Evolutionary conservation across 1,140 invertebrate species (phyloP).

Genomic region (Harlomillsia oculata): DNA sequence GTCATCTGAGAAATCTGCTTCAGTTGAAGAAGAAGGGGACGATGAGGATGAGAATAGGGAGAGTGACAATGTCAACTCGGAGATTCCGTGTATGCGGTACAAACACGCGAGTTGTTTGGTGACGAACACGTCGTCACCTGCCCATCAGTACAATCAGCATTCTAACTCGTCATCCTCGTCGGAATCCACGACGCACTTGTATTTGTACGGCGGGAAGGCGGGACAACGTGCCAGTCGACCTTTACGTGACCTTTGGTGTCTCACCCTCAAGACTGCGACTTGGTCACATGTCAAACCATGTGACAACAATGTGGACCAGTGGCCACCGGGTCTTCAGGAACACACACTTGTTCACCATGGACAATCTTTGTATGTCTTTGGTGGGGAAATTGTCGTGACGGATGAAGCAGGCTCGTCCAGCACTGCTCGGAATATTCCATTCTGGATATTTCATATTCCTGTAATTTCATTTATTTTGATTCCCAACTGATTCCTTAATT

Average conservation of each 20-base stretch:
- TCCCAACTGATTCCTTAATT: not conserved
- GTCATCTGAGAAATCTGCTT: too few relatives aligned
- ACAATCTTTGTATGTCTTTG: constrained; percentile 71
- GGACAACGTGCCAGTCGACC: constrained; percentile 29
- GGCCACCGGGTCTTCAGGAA: constrained; percentile 43
- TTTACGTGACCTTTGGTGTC: constrained; percentile 47
- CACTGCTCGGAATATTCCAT: constrained; percentile 42
- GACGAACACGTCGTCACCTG: not conserved
- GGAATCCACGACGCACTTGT: not conserved
- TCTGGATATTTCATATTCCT: constrained; percentile 77
- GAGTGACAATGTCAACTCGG: not conserved
- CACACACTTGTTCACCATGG: constrained; percentile 70
- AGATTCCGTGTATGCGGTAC: too few relatives aligned
- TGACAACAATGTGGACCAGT: constrained; percentile 18
- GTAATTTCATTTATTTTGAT: constrained; percentile 42
- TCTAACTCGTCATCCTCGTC: not conserved
- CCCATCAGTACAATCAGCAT: not conserved
- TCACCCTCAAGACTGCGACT: constrained; percentile 41
- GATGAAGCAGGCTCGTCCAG: constrained; percentile 59
- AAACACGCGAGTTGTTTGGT: too few relatives aligned
- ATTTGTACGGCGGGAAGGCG: constrained; percentile 28
- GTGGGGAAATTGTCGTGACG: constrained; percentile 74
- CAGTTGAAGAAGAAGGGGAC: not conserved
- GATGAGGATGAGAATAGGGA: not conserved
- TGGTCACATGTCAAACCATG: constrained; percentile 41